Conservation (phyloP, 2,113 vertebrate genomes). For the Chionomys nivalis region DNA sequence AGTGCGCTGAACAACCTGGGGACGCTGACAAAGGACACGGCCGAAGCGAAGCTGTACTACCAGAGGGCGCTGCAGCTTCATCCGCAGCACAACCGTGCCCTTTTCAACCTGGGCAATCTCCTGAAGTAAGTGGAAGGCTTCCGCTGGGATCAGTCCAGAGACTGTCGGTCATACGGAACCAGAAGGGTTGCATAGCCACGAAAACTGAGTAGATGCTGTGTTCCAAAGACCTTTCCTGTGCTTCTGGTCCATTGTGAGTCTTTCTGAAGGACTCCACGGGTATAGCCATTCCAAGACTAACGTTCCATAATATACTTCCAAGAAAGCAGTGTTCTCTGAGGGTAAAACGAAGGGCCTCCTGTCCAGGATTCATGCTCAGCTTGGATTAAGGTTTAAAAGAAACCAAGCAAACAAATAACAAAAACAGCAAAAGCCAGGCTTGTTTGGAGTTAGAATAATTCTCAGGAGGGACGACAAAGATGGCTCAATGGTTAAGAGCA, state of each 20-base stretch:
- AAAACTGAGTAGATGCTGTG: neutral
- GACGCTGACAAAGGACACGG: slow-evolving; percentile 90
- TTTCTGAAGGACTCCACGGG: neutral
- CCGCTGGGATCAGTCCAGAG: neutral
- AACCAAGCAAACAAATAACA: no score
- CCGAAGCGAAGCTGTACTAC: slow-evolving; percentile 94
- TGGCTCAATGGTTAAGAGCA: neutral
- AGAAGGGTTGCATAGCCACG: neutral
- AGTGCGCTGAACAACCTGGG: slow-evolving; percentile 98
- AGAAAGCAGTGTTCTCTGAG: neutral
- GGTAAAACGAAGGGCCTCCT: neutral
- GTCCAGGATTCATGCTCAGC: fast-evolving
- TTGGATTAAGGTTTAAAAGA: neutral
- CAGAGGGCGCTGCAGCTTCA: slow-evolving; percentile 93
- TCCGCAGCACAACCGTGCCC: slow-evolving; percentile 95
- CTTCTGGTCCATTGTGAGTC: neutral
- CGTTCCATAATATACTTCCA: neutral
- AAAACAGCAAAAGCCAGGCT: neutral
- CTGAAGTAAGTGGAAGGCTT: slow-evolving; percentile 90
- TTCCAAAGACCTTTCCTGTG: neutral
- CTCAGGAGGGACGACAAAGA: neutral
- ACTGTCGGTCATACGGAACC: neutral
- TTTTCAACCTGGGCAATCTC: slow-evolving; percentile 98
- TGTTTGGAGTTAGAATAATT: neutral
- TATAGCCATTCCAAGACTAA: neutral